Conservation (phyloP, 2,797 vertebrate species). For the Sandelia bainsii region DNA sequence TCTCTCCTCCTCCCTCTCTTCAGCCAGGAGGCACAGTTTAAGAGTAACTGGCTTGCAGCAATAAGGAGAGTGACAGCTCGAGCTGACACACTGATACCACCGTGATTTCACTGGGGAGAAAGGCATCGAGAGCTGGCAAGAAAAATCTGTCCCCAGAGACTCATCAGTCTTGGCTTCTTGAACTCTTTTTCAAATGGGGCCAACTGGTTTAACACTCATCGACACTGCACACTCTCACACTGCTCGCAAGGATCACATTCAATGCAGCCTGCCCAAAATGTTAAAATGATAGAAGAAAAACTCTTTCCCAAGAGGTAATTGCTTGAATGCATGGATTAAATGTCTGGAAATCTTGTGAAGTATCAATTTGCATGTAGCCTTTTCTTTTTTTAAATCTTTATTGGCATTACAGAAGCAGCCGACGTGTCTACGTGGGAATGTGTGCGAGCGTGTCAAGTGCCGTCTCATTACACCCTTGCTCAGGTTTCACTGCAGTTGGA, state of each 20-base stretch:
- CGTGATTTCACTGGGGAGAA: slow-evolving; percentile 73
- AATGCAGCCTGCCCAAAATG: slow-evolving; percentile 24
- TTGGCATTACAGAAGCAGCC: slow-evolving; percentile 52
- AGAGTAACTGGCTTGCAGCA: slow-evolving; percentile 72
- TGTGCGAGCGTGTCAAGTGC: slow-evolving; percentile 67
- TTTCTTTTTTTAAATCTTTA: slow-evolving; percentile 61
- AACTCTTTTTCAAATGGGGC: slow-evolving; percentile 62
- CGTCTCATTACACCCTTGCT: slow-evolving; percentile 76
- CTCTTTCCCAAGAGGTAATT: slow-evolving; percentile 56
- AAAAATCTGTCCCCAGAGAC: slow-evolving; percentile 74
- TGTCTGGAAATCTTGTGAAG: slow-evolving; percentile 60
- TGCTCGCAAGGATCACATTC: slow-evolving; percentile 55
- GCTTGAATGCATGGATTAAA: slow-evolving; percentile 55
- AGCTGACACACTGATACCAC: slow-evolving; percentile 77
- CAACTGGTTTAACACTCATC: slow-evolving; percentile 71
- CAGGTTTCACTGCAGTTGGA: slow-evolving; percentile 79
- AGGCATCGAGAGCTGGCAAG: slow-evolving; percentile 63
- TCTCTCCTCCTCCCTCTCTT: slow-evolving; percentile 28
- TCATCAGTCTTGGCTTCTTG: slow-evolving; percentile 76
- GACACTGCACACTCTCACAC: slow-evolving; percentile 38
- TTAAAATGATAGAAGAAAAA: slow-evolving; percentile 53
- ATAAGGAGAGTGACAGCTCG: slow-evolving; percentile 75
- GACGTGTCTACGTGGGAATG: slow-evolving; percentile 42
- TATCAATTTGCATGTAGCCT: slow-evolving; percentile 71
- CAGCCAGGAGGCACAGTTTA: slow-evolving; percentile 48